Conservation (phyloP, 1,140 invertebrate species). For the Sinonovacula constricta region DNA sequence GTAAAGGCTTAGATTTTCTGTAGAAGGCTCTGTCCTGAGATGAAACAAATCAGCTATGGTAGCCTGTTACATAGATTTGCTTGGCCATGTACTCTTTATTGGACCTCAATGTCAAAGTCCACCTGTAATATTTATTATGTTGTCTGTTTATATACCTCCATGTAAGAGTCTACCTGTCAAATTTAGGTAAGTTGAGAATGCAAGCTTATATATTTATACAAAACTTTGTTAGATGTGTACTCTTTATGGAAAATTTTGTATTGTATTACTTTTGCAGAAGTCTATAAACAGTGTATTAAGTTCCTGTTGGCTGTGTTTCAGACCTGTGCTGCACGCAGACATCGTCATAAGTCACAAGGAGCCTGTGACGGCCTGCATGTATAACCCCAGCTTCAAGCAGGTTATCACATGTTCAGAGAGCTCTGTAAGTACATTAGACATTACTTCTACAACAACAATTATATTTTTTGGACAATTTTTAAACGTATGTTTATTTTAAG, state of each 20-base stretch:
- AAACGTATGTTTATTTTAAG: too few species aligned
- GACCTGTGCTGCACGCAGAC: constrained; percentile 73
- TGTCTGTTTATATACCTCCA: neutral
- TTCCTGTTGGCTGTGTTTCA: constrained; percentile 62
- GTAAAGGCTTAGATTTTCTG: too few species aligned
- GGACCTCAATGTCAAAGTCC: constrained; percentile 2
- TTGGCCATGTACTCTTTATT: too few species aligned
- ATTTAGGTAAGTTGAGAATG: neutral
- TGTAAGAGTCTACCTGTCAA: neutral
- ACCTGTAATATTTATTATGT: neutral
- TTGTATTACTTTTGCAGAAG: too few species aligned
- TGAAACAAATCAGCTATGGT: too few species aligned
- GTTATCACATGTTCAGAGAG: constrained; percentile 77
- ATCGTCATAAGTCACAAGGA: constrained; percentile 78
- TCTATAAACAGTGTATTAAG: too few species aligned
- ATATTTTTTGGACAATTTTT: too few species aligned
- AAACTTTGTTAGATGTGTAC: neutral
- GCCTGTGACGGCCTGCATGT: constrained; percentile 75
- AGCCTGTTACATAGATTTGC: too few species aligned
- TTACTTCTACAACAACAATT: too few species aligned
- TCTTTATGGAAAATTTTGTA: neutral
- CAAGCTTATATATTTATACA: too few species aligned
- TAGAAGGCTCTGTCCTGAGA: too few species aligned
- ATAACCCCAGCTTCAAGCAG: constrained; percentile 77
- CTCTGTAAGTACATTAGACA: constrained; percentile 70